These are phyloP conservation scores for Meta bourneti DNA, from an alignment of 2,888 invertebrate genomes.

Conservation along the genomic window DNA sequence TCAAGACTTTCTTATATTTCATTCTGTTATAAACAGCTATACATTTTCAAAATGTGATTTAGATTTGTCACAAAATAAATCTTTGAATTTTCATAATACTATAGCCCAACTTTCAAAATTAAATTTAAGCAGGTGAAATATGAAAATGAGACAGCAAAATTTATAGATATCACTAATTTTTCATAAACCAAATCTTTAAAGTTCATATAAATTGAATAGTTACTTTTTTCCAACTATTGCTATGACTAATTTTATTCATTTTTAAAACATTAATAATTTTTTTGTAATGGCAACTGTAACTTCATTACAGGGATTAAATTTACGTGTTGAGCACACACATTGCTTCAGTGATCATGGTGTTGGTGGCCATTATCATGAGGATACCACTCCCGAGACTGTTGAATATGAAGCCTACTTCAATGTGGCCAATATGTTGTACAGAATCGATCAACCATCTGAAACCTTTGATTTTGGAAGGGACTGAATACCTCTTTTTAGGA, in stretches of 20 bases:
- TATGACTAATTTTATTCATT: neutral
- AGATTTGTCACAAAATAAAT: too few species aligned
- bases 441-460: constrained; percentile 86
- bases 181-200: too few species aligned
- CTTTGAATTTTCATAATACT: too few species aligned
- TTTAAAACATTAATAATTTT: neutral
- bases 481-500: constrained; percentile 81
- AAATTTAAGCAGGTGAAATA: too few species aligned
- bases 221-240: too few species aligned
- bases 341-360: constrained; percentile 90
- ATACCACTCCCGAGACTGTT: constrained; percentile 92
- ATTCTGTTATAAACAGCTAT: too few species aligned
- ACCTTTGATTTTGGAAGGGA: constrained; percentile 89
- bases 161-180: too few species aligned
- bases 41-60: too few species aligned
- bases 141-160: too few species aligned
- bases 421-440: constrained; percentile 84
- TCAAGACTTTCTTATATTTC: too few species aligned
- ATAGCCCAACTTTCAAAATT: too few species aligned
- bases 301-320: constrained; percentile 87
- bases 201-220: too few species aligned
- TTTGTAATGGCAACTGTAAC: constrained; percentile 11
- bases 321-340: constrained; percentile 97
- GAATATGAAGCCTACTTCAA: constrained; percentile 95
- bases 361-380: constrained; percentile 98